A percentile compares a stretch with the other conserved stretches of the same genome.
Evolutionary conservation across 1,140 invertebrate species (phyloP).

Genomic region (Drosophila jambulina): DNA sequence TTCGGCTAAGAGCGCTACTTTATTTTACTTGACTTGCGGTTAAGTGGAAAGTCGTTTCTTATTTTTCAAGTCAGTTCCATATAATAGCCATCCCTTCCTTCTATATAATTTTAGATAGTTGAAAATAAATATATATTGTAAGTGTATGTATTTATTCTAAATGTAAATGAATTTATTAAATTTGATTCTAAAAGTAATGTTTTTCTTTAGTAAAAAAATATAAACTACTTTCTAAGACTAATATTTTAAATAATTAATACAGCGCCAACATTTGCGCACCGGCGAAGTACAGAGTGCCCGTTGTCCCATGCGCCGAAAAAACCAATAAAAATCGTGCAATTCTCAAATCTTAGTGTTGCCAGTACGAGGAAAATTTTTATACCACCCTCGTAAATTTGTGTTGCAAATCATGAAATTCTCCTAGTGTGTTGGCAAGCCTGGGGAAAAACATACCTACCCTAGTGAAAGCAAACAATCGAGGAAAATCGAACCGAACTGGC

Average conservation of each 20-base stretch:
- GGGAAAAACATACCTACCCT: not conserved
- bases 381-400: not conserved
- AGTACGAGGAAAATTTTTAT: not conserved
- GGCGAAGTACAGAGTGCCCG: not conserved
- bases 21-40: slow-evolving; percentile 27
- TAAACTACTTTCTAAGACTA: too few relatives aligned
- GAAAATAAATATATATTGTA: too few relatives aligned
- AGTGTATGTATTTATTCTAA: too few relatives aligned
- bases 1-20: slow-evolving; percentile 51
- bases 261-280: not conserved
- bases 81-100: not conserved
- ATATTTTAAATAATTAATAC: not conserved
- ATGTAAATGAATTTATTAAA: too few relatives aligned
- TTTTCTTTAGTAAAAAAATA: not conserved
- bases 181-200: not conserved
- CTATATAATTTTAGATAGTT: too few relatives aligned
- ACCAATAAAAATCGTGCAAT: not conserved
- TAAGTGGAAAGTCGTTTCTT: slow-evolving; percentile 52
- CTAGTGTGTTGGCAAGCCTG: not conserved
- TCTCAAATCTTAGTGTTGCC: not conserved
- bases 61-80: not conserved
- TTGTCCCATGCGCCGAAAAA: not conserved
- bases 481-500: not conserved
- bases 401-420: not conserved
- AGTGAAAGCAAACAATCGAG: not conserved